Percentiles rank a stretch among this genome's conserved stretches.
Conservation (phyloP, 2,888 invertebrate genomes). For the Diaprepes abbreviatus region DNA sequence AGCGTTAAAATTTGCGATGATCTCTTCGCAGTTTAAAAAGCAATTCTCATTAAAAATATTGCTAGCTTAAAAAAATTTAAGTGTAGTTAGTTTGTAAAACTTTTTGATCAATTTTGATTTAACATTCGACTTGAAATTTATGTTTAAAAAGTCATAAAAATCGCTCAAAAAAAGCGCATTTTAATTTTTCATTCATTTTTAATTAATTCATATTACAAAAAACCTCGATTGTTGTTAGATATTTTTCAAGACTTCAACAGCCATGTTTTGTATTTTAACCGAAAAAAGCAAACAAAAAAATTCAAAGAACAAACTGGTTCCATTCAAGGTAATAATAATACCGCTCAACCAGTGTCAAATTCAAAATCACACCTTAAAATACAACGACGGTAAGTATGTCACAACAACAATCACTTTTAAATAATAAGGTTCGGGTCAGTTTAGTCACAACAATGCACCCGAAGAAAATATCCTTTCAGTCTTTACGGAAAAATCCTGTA, state of each 20-base stretch:
- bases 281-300: constrained; percentile 30
- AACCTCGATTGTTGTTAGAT: too few species aligned
- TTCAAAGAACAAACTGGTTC: constrained; percentile 25
- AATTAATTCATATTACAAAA: too few species aligned
- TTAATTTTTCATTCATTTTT: too few species aligned
- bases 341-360: constrained; percentile 37
- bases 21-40: too few species aligned
- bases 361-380: constrained; percentile 30
- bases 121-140: too few species aligned
- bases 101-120: too few species aligned
- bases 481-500: background rate
- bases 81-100: too few species aligned
- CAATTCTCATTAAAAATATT: too few species aligned
- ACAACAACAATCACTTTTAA: constrained; percentile 38
- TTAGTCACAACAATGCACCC: background rate
- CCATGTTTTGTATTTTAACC: background rate
- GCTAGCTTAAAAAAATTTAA: too few species aligned
- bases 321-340: constrained; percentile 37
- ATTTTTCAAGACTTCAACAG: background rate
- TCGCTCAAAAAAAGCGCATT: too few species aligned
- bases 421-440: constrained; percentile 5
- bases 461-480: background rate
- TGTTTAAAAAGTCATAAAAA: too few species aligned
- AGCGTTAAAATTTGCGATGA: too few species aligned
- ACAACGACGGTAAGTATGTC: constrained; percentile 27